Evolutionary conservation across 2,888 invertebrate genomes (phyloP).

Genomic region (Lacanobia oleracea): DNA sequence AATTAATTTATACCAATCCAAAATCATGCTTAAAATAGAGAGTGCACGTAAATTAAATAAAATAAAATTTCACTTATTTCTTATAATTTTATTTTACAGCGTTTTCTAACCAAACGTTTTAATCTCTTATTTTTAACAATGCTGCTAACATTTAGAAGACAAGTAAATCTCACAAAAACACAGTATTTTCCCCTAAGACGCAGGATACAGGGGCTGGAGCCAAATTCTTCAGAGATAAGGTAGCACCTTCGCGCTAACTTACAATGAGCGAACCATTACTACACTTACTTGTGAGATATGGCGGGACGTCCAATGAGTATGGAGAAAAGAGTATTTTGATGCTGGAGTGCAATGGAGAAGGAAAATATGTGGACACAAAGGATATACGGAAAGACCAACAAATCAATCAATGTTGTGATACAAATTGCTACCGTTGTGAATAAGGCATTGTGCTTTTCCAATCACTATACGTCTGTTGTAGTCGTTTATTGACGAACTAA

Average conservation of each 20-base stretch:
- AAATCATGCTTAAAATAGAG: too few species aligned
- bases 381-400: too few species aligned
- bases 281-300: not conserved
- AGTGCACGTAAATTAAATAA: too few species aligned
- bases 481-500: too few species aligned
- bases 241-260: constrained; percentile 53
- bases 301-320: not conserved
- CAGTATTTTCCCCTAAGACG: constrained; percentile 16
- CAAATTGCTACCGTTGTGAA: too few species aligned
- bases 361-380: not conserved
- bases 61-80: too few species aligned
- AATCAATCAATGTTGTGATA: too few species aligned
- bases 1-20: too few species aligned
- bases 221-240: constrained; percentile 56
- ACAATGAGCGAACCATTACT: constrained; percentile 52
- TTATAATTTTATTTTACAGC: too few species aligned
- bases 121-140: not conserved
- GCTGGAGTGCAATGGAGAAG: not conserved
- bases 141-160: constrained; percentile 9
- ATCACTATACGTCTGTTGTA: too few species aligned
- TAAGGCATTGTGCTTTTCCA: too few species aligned
- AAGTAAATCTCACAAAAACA: constrained; percentile 41
- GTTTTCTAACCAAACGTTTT: not conserved
- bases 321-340: not conserved
- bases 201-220: constrained; percentile 39